Conservation (phyloP, 2,888 invertebrate genomes). For the Latrodectus elegans region DNA sequence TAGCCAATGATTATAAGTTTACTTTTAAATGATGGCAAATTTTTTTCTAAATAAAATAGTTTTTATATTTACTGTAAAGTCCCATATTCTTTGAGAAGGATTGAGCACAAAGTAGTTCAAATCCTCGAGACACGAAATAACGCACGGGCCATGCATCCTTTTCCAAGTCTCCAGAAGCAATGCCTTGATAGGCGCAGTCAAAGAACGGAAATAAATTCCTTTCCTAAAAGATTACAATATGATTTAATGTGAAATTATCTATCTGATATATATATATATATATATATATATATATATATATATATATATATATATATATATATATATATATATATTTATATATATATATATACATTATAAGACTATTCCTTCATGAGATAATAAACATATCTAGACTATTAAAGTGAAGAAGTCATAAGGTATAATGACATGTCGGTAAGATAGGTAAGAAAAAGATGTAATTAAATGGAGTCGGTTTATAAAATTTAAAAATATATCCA, state of each 20-base stretch:
- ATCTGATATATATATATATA: neutral
- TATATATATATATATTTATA: neutral
- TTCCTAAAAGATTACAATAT: conserved; percentile 76
- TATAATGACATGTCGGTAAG: no score
- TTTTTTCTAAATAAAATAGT: neutral
- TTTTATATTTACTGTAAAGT: conserved; percentile 86
- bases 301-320: conserved; percentile 1
- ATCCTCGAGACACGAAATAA: conserved; percentile 88
- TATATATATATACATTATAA: neutral
- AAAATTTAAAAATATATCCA: no score
- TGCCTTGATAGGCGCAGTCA: conserved; percentile 97
- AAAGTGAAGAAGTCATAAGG: no score
- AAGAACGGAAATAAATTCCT: conserved; percentile 92
- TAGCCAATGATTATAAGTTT: neutral
- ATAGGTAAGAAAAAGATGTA: no score
- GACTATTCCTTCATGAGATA: no score
- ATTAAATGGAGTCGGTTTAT: no score
- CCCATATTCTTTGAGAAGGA: conserved; percentile 99
- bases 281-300: conserved; percentile 1
- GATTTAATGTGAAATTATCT: neutral
- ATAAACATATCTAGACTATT: no score
- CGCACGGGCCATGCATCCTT: conserved; percentile 93
- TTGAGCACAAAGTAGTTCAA: conserved; percentile 94
- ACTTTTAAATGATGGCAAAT: neutral
- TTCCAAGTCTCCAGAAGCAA: conserved; percentile 95